Percentiles rank a stretch among this genome's conserved stretches.
Conservation (phyloP, 2,797 vertebrate species). For the Halcyon badia region DNA sequence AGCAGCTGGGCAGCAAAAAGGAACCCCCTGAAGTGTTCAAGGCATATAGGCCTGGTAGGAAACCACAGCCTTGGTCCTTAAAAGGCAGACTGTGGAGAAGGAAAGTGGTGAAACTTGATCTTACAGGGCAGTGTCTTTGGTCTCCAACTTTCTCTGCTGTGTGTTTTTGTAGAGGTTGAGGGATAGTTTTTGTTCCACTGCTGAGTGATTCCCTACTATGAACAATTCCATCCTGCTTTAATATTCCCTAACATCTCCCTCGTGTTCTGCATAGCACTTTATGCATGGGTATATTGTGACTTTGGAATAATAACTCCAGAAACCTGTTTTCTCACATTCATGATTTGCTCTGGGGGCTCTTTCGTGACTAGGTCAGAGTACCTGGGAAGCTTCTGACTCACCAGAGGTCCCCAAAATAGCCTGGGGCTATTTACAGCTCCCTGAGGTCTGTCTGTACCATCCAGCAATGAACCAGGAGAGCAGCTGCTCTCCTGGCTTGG, state of each 20-base stretch:
- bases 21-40: not conserved
- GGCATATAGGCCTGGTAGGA: not conserved
- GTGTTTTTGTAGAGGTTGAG: not conserved
- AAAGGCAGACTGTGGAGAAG: not conserved
- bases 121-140: not conserved
- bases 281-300: not conserved
- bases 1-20: not conserved
- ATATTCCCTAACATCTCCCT: not conserved
- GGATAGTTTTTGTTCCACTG: not conserved
- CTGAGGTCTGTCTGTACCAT: not conserved
- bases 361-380: not conserved
- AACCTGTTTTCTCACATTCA: not conserved
- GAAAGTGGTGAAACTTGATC: not conserved
- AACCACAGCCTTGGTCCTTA: not conserved
- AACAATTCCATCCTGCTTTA: slow-evolving; percentile 9
- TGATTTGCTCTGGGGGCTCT: not conserved
- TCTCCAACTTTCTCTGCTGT: not conserved
- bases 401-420: not conserved
- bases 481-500: not conserved
- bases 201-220: slow-evolving; percentile 21
- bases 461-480: not conserved
- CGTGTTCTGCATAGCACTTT: not conserved
- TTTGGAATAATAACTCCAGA: not conserved
- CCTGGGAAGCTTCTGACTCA: not conserved
- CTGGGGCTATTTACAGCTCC: not conserved